Evolutionary conservation across 1,140 invertebrate genomes (phyloP), one percentile per base, ranked within the genome.

Genomic region (Cydia splendana): DNA sequence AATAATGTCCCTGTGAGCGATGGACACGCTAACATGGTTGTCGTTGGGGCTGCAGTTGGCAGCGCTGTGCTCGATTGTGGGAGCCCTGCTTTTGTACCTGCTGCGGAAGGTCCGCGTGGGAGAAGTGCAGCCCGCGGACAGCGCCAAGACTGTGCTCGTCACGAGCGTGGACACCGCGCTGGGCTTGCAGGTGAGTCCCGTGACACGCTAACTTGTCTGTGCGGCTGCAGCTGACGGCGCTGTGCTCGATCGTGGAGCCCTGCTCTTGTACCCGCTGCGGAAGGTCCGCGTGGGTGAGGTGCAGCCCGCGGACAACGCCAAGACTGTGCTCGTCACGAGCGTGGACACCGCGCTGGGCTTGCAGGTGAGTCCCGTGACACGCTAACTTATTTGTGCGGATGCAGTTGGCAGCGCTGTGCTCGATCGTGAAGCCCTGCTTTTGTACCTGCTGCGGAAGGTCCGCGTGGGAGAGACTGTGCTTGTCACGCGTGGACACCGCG

Each of bases 11-110:
- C 80, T 81, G 74, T 87, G 79, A 87, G 78, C 85, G 81, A 97
- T 97, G 96, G 96, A 97, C 88, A 95, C 95, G 76, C 95, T 96
- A 82, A 97, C 96, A 77, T 96, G 96, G 88, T 93, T 96, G 82
- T 95, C 96, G 38, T 92, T 97, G 87, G 96, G 95, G 79, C 94
- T 97, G 80, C 96, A 97, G 90, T 92, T 97, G 80, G 94, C 96
- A 74, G 96, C 96, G 1, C 91, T 97, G 18, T 96, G 96, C 88
- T 96, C 96, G 53, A 97, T 97, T 79, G 96, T 96, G 30, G 96
- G 96, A 1, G 96, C 96, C 9, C 93, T 97, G 78, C 91, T 97
- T 75, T 92, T 96, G 76, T 97, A 97, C 83, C 89, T 97, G 76
- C 93, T 97, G 82, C 94, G 96, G 83, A 96, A 96, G 88, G 96